Base-by-base conservation (phyloP, 2,888 invertebrate genomes). In the Hermaeophaga mercurialis region DNA sequence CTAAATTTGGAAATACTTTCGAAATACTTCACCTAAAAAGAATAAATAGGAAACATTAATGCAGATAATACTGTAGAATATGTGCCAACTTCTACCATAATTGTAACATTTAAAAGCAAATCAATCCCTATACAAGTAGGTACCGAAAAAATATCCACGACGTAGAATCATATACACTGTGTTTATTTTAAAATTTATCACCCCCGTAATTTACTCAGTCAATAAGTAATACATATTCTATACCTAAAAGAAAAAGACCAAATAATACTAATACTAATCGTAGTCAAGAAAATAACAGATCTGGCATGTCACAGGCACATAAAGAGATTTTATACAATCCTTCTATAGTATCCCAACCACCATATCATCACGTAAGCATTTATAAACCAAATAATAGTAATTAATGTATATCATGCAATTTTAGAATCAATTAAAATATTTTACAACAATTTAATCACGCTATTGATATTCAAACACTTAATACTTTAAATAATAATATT, bases 61-160 rank as follows among this genome's bases (percentile, higher is more conserved):
- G n/a, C n/a, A n/a, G n/a, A n/a, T n/a, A 39, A n/a, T n/a, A n/a
- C 17, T 39, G 39, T n/a, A 22, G 24, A 22, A 11, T 12, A 4
- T 8, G 12, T 41, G 11, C 41, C 41, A 11, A 41, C 41, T 12
- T 11, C 22, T 7, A 41, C 19, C 6, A 22, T 41, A 6, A 22
- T 41, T 22, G 41, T 41, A 2, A 12, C 41, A 1, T 41, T 22
- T 41, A 41, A 22, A n/a, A 24, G 41, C 24, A 22, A 41, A 19
- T 2, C 12, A 6, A 12, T 41, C 2, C 41, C 41, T 12, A 41
- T 1, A 1, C 41, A 41, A 22, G 41, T 41, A 22, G 12, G 26
- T n/a, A 33, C 12, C 3, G 33, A 33, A 33, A 33, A 14, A 12
- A 12, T 3, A 7, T 33, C 2, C 17, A 44, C 17, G n/a, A 44